These are phyloP conservation scores for Acinonyx jubatus DNA, from an alignment of 2,113 vertebrate genomes.

Conservation along the genomic window DNA sequence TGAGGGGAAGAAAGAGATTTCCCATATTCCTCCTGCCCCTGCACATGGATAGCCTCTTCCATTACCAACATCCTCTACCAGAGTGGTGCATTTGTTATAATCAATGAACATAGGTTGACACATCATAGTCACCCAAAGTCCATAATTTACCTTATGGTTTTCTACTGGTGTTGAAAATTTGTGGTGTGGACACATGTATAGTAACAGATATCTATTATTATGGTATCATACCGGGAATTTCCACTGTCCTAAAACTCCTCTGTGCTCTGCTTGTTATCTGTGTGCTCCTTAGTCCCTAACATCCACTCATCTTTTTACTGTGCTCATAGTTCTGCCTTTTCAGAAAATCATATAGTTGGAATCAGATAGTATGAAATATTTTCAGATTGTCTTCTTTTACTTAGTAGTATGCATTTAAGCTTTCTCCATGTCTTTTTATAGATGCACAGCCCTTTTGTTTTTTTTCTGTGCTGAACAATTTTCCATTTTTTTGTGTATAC, in stretches of 20 bases:
- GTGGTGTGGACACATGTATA: background rate
- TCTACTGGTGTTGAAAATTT: background rate
- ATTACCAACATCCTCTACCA: background rate
- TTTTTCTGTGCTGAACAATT: background rate
- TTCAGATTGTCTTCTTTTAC: background rate
- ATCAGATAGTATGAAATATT: background rate
- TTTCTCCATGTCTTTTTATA: background rate
- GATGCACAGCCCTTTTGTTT: background rate
- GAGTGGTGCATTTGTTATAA: background rate
- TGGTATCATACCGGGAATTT: background rate
- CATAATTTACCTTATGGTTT: background rate
- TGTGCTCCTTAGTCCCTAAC: background rate
- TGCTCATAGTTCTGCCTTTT: background rate
- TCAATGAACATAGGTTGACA: background rate
- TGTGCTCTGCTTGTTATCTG: background rate
- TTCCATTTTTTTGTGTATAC: background rate
- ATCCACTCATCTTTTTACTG: background rate
- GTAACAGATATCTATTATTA: background rate
- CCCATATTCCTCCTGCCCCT: background rate
- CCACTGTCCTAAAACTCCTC: background rate
- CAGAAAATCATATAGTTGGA: background rate
- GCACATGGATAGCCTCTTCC: background rate
- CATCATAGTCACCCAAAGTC: background rate
- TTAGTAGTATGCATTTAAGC: background rate
- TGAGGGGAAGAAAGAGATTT: background rate